Base-by-base conservation (phyloP, 2,888 invertebrate species). In the Eumerus sabulonum region DNA sequence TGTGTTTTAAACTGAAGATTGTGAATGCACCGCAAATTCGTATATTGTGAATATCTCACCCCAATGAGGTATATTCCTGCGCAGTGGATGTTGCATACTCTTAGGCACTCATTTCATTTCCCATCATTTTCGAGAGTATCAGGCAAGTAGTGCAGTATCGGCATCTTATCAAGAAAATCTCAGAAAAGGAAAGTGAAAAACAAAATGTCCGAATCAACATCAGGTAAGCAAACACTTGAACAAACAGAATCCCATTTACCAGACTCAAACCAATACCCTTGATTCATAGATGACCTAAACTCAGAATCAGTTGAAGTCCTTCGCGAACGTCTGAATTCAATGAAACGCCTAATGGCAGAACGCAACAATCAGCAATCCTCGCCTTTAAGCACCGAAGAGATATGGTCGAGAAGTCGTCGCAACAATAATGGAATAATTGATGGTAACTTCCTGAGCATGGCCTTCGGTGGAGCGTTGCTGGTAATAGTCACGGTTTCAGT, bases 311-410 rank as follows among this genome's bases (percentile, higher is more conserved):
- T 96, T 59, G 96, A 96, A 85, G 95, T 95, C 84, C 88, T 96
- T 45, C 93, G 95, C 67, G 93, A 93, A 83, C 91, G 95, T 36
- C 87, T 96, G 14, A 93, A 93, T 18, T 92, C 93, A 13, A 96
- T 96, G 95, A 96, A 95, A 85, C 91, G 92, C 82, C 89, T 95
- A 88, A 94, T 96, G 93, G 94, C 94, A 56, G 95, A 95, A 83
- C 90, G 94, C 35, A 87, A 88, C 19, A 92, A 91, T 83, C 87
- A 88, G 76, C 60, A 90, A 45, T 84, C 85, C 56, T 86, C 86
- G 82, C 86, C 88, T 19, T 85, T 85, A 17, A 85, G 83, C 38
- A 88, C 88, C 1, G 89, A 89, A 79, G 87, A 89, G 82, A 86
- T 88, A 82, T 88, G 87, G 84, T 87, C 87, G 40, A 87, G 85